phyloP scores from a whole-genome alignment of 2,888 invertebrate species.

The Nomada fabriciana region DNA sequence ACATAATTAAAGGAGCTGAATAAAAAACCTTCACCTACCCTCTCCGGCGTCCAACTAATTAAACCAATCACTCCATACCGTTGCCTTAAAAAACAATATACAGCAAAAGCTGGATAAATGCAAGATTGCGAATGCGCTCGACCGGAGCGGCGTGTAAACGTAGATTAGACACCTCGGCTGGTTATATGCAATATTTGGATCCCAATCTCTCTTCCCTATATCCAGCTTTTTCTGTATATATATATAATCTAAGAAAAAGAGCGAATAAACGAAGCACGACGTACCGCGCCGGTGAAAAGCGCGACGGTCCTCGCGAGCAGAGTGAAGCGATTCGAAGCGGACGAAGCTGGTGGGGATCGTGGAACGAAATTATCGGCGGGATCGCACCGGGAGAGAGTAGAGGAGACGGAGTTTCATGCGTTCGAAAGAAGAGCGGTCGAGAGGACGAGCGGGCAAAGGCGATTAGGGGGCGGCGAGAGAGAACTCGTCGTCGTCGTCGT shows the following conservation, averaged over 20 bases:
- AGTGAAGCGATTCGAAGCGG: conserved; percentile 7
- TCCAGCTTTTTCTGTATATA: too few species aligned
- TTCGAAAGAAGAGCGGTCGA: conserved; percentile 56
- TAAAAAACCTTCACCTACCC: too few species aligned
- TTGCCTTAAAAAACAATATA: too few species aligned
- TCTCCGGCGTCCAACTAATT: too few species aligned
- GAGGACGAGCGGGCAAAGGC: conserved; percentile 66
- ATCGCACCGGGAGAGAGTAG: conserved; percentile 45
- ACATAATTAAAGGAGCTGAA: too few species aligned
- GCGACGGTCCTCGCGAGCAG: conserved; percentile 6
- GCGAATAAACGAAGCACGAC: background rate
- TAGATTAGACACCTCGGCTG: too few species aligned
- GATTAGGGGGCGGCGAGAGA: conserved; percentile 73
- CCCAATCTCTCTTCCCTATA: too few species aligned
- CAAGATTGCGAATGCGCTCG: too few species aligned
- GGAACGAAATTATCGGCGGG: conserved; percentile 64
- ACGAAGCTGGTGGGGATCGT: conserved; percentile 18
- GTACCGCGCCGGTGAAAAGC: background rate
- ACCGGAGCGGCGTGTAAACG: too few species aligned
- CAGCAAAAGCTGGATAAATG: too few species aligned
- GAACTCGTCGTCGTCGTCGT: conserved; percentile 44
- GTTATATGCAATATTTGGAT: too few species aligned
- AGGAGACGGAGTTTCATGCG: conserved; percentile 47
- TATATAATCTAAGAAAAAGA: background rate
- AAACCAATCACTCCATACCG: too few species aligned